Evolutionary conservation across 2,888 invertebrate genomes (phyloP).

Genomic region (Gerosis bhagava): DNA sequence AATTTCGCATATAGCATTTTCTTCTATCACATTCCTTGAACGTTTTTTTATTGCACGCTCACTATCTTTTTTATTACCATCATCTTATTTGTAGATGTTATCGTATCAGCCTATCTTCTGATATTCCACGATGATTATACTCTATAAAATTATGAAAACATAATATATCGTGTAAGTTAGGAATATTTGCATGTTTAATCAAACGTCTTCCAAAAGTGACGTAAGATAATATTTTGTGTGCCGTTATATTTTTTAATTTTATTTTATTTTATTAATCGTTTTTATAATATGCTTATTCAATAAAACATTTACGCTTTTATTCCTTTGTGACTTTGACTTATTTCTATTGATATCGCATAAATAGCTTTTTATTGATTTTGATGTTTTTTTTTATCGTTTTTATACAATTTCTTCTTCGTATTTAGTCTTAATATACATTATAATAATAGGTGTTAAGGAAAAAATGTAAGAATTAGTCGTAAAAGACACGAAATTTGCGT

Average conservation of each 20-base stretch:
- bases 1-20: constrained; percentile 72
- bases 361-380: constrained; percentile 21
- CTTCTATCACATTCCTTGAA: constrained; percentile 61
- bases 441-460: constrained; percentile 35
- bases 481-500: constrained; percentile 79
- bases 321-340: constrained; percentile 22
- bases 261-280: constrained; percentile 17
- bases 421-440: constrained; percentile 8
- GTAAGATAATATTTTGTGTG: constrained; percentile 51
- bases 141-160: constrained; percentile 51
- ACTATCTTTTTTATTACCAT: constrained; percentile 32
- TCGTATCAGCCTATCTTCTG: constrained; percentile 25
- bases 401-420: constrained; percentile 30
- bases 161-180: constrained; percentile 60
- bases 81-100: constrained; percentile 35
- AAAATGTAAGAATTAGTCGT: constrained; percentile 53
- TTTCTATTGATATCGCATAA: constrained; percentile 19
- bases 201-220: constrained; percentile 80
- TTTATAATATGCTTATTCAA: constrained; percentile 7
- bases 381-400: constrained; percentile 18
- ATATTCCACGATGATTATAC: constrained; percentile 35
- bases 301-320: constrained; percentile 26
- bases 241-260: constrained; percentile 2
- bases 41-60: constrained; percentile 66
- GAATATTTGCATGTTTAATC: constrained; percentile 74